These are phyloP conservation scores for Caenorhabditis doughertyi DNA, from an alignment of 2,888 invertebrate genomes.

Conservation along the genomic window DNA sequence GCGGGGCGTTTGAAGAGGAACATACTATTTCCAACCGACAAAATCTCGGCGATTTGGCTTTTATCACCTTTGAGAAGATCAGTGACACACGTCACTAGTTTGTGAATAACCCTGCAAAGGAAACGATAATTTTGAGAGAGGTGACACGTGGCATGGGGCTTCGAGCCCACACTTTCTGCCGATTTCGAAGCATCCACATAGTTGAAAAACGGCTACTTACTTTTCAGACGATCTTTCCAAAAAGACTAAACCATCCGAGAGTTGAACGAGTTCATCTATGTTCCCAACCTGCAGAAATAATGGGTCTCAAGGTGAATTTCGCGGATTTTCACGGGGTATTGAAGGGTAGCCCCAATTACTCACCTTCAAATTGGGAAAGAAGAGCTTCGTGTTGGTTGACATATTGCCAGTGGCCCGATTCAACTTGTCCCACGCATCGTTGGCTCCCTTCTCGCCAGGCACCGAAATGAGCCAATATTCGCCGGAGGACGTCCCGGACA, in stretches of 20 bases:
- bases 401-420: constrained; percentile 93
- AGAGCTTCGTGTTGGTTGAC: constrained; percentile 96
- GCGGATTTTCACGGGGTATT: too few species aligned
- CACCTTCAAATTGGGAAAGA: constrained; percentile 98
- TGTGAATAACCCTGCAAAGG: constrained; percentile 88
- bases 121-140: not conserved
- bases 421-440: constrained; percentile 97
- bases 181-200: too few species aligned
- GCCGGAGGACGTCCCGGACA: constrained; percentile 62
- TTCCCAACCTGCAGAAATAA: constrained; percentile 91
- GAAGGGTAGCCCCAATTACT: constrained; percentile 62
- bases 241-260: constrained; percentile 98
- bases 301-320: too few species aligned
- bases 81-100: constrained; percentile 95
- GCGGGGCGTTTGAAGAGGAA: not conserved
- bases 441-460: constrained; percentile 98
- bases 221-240: constrained; percentile 95
- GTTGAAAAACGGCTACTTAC: too few species aligned
- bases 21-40: constrained; percentile 98
- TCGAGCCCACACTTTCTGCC: too few species aligned
- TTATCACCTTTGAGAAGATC: constrained; percentile 98
- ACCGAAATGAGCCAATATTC: constrained; percentile 99
- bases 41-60: constrained; percentile 96
- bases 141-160: too few species aligned
- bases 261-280: constrained; percentile 96